Evolutionary conservation across 2,113 vertebrate genomes (phyloP).

Genomic region (Pluvialis apricaria): DNA sequence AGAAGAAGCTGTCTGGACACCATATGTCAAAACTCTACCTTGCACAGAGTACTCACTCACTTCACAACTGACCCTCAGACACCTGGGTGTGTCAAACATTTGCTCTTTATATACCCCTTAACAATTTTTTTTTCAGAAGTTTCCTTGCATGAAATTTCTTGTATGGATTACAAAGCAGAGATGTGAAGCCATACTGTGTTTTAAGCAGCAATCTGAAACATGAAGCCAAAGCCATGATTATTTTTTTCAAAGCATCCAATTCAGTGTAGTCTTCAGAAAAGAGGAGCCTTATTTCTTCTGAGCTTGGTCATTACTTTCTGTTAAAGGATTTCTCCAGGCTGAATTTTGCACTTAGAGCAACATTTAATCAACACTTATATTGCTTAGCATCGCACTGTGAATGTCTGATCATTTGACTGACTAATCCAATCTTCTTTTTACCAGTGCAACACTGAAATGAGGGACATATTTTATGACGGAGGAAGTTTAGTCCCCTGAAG

Average conservation of each 20-base stretch:
- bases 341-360: constrained; percentile 1
- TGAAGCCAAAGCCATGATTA: background rate
- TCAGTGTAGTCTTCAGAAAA: background rate
- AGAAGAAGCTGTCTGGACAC: background rate
- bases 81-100: background rate
- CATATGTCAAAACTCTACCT: background rate
- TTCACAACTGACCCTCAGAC: background rate
- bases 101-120: background rate
- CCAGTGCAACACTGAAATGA: background rate
- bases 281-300: background rate
- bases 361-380: background rate
- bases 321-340: background rate
- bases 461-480: background rate
- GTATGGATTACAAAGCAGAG: background rate
- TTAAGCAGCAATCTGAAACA: background rate
- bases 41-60: background rate
- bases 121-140: background rate
- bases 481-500: background rate
- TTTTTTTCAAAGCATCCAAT: background rate
- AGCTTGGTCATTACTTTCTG: background rate
- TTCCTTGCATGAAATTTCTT: background rate
- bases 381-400: background rate
- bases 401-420: background rate
- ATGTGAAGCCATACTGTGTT: background rate
- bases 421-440: background rate